These are phyloP conservation scores for Dynastes grantii DNA, from an alignment of 2,888 invertebrate species.

Conservation along the genomic window DNA sequence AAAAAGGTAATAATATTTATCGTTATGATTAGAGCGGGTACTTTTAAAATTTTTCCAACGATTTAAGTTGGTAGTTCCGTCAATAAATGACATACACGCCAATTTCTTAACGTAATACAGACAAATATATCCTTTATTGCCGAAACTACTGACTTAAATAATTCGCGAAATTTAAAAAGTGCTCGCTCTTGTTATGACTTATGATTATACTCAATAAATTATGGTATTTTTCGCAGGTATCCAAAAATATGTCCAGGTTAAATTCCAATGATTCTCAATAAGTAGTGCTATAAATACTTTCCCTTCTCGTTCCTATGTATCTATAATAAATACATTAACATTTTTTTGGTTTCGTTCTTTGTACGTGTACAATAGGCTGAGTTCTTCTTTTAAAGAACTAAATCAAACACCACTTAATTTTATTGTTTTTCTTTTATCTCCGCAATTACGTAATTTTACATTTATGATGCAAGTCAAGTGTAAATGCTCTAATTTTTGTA, in stretches of 20 bases:
- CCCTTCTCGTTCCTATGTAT: constrained; percentile 17
- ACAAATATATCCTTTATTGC: too few species aligned
- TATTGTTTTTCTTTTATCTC: neutral
- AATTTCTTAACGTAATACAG: too few species aligned
- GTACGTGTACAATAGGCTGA: neutral
- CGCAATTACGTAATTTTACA: neutral
- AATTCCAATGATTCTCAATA: constrained; percentile 57
- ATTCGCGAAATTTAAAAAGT: too few species aligned
- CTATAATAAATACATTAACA: constrained; percentile 23
- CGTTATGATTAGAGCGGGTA: too few species aligned
- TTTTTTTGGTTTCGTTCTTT: constrained; percentile 8
- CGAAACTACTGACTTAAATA: too few species aligned
- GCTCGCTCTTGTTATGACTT: too few species aligned
- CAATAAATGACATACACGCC: too few species aligned
- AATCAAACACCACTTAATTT: neutral
- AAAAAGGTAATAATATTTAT: constrained; percentile 57
- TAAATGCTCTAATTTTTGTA: neutral
- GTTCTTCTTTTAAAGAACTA: constrained; percentile 9
- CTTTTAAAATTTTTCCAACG: too few species aligned
- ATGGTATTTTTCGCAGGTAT: constrained; percentile 47
- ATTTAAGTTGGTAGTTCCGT: too few species aligned
- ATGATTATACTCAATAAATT: too few species aligned
- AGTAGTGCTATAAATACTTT: constrained; percentile 31
- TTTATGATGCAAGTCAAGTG: too few species aligned
- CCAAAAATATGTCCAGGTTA: constrained; percentile 54